These are phyloP conservation scores for Rhinophrynus dorsalis DNA, from an alignment of 2,797 vertebrate genomes.

Conservation along the genomic window DNA sequence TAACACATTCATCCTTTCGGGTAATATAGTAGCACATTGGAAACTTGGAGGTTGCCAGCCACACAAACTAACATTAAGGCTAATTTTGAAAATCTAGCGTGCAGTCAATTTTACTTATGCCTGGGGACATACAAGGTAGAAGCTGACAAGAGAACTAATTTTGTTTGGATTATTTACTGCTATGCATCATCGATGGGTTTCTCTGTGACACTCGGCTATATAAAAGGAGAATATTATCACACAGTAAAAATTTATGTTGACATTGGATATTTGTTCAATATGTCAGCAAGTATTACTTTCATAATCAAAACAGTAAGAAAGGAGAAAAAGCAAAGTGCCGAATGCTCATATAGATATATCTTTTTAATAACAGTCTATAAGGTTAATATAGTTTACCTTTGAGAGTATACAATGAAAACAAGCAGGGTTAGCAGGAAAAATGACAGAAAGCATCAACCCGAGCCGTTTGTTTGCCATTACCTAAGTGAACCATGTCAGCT, in stretches of 20 bases:
- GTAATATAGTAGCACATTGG: constrained; percentile 87
- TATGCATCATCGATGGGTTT: constrained; percentile 93
- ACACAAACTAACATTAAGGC: constrained; percentile 92
- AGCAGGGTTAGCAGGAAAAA: constrained; percentile 78
- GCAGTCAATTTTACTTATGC: constrained; percentile 99
- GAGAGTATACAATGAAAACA: constrained; percentile 85
- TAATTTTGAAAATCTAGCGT: constrained; percentile 99
- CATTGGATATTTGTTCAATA: constrained; percentile 82
- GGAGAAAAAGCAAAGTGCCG: constrained; percentile 71
- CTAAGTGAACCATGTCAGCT: constrained; percentile 85
- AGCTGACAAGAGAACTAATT: constrained; percentile 93
- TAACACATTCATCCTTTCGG: constrained; percentile 92
- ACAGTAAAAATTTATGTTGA: constrained; percentile 90
- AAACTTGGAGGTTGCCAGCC: constrained; percentile 88
- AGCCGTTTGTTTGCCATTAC: constrained; percentile 88
- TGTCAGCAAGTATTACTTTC: constrained; percentile 82
- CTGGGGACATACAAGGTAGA: constrained; percentile 91
- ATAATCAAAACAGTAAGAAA: constrained; percentile 79
- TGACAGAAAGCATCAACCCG: constrained; percentile 79
- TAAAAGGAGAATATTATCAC: constrained; percentile 86
- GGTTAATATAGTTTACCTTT: constrained; percentile 98
- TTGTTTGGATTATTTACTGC: constrained; percentile 97
- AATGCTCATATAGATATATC: constrained; percentile 89
- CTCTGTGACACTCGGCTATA: constrained; percentile 86
- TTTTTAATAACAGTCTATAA: constrained; percentile 96